A percentile compares a stretch with the other conserved stretches of the same genome.
Conservation (phyloP, 2,888 invertebrate species). For the Alviniconcha strummeri region DNA sequence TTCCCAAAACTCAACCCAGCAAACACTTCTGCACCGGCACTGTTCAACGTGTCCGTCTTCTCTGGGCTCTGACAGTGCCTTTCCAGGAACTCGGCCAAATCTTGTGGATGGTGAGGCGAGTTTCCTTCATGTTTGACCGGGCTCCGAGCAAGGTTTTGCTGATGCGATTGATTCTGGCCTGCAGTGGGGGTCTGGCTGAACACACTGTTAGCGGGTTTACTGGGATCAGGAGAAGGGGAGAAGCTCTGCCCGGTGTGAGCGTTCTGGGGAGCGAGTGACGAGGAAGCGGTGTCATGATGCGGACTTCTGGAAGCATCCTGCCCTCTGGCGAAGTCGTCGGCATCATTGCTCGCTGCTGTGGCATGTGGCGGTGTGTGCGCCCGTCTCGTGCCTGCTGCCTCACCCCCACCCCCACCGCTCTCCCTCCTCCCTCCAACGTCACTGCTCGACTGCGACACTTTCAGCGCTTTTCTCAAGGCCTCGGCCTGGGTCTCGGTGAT, state of each 20-base stretch:
- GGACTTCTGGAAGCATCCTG: background rate
- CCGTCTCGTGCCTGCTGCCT: background rate
- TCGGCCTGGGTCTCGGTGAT: constrained; percentile 28
- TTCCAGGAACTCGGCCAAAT: constrained; percentile 23
- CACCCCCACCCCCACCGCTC: background rate
- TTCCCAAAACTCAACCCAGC: background rate
- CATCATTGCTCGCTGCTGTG: background rate
- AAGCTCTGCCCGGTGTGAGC: background rate
- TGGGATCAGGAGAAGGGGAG: background rate
- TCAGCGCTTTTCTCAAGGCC: constrained; percentile 26
- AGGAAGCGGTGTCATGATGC: background rate
- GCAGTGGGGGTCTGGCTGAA: background rate
- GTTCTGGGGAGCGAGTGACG: background rate
- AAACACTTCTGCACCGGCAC: background rate
- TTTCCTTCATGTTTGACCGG: background rate
- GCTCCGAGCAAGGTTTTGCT: background rate
- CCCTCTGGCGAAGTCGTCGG: background rate
- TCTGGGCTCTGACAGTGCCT: constrained; percentile 20
- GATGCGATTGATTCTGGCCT: background rate
- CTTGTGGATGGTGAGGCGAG: constrained; percentile 8
- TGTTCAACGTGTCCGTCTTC: background rate
- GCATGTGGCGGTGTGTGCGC: constrained; percentile 1
- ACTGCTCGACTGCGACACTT: background rate
- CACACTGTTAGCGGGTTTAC: background rate
- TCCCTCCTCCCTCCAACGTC: background rate